Conservation (phyloP, 2,797 vertebrate species). For the Pangasius djambal region DNA sequence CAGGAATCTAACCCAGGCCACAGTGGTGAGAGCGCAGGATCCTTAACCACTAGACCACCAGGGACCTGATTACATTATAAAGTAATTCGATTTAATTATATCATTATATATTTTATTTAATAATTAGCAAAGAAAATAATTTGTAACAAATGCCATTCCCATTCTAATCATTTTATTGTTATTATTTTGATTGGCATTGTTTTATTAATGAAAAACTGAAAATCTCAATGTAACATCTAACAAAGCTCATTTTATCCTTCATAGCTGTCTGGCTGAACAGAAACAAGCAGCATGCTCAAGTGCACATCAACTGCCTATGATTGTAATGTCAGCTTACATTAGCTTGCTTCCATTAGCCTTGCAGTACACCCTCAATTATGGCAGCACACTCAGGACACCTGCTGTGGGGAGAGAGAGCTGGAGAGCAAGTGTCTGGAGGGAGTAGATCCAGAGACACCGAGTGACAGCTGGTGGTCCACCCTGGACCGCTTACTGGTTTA, state of each 20-base stretch:
- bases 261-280: slow-evolving; percentile 20
- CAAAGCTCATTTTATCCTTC: slow-evolving; percentile 16
- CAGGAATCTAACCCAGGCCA: too few species aligned
- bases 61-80: neutral
- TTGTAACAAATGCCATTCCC: neutral
- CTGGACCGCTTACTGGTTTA: slow-evolving; percentile 67
- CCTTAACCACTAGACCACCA: too few species aligned
- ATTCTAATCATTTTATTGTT: neutral
- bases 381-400: slow-evolving; percentile 61
- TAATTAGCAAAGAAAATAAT: neutral
- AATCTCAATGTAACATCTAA: neutral
- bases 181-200: neutral
- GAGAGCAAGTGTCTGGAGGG: slow-evolving; percentile 58
- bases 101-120: neutral
- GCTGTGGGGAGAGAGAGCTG: slow-evolving; percentile 62
- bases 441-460: slow-evolving; percentile 34
- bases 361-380: slow-evolving; percentile 66
- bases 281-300: slow-evolving; percentile 36
- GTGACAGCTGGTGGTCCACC: slow-evolving; percentile 67
- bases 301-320: slow-evolving; percentile 36
- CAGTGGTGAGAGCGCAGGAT: too few species aligned
- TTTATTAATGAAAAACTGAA: neutral
- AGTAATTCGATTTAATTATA: neutral
- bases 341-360: slow-evolving; percentile 71
- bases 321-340: slow-evolving; percentile 60